Conservation (phyloP, 2,113 vertebrate species). For the Entelurus aequoreus region DNA sequence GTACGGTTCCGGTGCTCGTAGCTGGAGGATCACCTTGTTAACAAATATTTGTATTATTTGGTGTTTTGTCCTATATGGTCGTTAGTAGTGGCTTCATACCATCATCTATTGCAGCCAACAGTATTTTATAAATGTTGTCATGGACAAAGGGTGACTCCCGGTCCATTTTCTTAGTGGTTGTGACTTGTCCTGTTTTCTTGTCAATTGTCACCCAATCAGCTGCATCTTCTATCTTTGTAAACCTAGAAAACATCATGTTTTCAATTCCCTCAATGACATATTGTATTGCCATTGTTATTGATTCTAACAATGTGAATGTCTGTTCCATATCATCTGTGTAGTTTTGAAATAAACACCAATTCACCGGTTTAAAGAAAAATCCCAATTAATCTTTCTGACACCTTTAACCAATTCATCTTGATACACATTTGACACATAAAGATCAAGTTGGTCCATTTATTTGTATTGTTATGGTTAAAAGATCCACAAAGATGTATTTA, state of each 20-base stretch:
- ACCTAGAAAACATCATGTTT: slow-evolving; percentile 52
- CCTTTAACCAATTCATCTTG: no score
- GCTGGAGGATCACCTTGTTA: slow-evolving; percentile 65
- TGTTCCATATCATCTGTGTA: no score
- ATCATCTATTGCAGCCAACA: slow-evolving; percentile 63
- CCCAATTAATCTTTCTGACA: no score
- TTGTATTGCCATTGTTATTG: not conserved
- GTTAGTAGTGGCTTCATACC: slow-evolving; percentile 61
- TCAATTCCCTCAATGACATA: not conserved
- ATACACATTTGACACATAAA: no score
- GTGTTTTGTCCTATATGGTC: not conserved
- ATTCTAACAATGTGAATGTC: not conserved
- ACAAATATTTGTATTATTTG: not conserved
- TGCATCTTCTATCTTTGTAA: slow-evolving; percentile 58
- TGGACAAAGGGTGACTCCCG: slow-evolving; percentile 70
- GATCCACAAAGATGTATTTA: no score
- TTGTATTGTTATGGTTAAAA: no score
- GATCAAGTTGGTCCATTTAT: no score
- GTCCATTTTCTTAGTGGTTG: slow-evolving; percentile 64
- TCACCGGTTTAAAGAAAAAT: no score
- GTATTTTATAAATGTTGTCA: slow-evolving; percentile 61
- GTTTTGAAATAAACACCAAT: no score
- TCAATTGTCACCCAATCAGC: slow-evolving; percentile 71
- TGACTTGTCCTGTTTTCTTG: slow-evolving; percentile 66
- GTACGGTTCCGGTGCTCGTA: slow-evolving; percentile 67